Base-by-base conservation (phyloP, 2,888 invertebrate species). In the Chironomus riparius region DNA sequence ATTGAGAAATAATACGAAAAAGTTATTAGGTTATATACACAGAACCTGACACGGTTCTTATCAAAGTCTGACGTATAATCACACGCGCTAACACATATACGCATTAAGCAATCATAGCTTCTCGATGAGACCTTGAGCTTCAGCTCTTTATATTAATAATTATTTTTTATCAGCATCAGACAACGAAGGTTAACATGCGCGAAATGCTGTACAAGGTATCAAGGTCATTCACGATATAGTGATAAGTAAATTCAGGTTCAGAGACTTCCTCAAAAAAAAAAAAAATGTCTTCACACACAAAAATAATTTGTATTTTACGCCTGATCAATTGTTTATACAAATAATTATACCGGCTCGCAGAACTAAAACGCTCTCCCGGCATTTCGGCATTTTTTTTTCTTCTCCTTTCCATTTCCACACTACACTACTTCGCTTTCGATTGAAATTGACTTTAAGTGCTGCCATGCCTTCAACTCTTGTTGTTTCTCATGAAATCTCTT, bases 101-200 rank as follows among this genome's bases (percentile, higher is more conserved):
- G 38, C 38, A 38, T 38, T 38, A 10, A 38, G 2, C 10, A 38
- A 38, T 24, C 13, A 22, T 65, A 1, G 24, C 21, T 21, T 12
- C 65, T 65, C 21, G 21, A 24, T 7, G 65, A 21, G 13, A 24
- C 21, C 21, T 21, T 65, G 65, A 65, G 24, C 24, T 65, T 24
- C 21, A 24, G 13, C 12, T 18, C 65, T 24, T 65, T 56, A 15
- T 56, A 56, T 56, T 56, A 15, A 15, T 56, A 6, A 47, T 18
- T 47, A 12, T n/a, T 56, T 38, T 50, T 73, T 73, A 73, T 73
- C 73, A 73, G 28, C 73, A 7, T 13, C 56, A 56, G 56, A 56
- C n/a, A 15, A 56, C 5, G 56, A 73, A 73, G 73, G 73, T 73
- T 73, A 73, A 47, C 38, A 56, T 61, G n/a, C 65, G 73, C 73